These are phyloP conservation scores for Cryptus armator DNA, from an alignment of 2,888 invertebrate genomes.

Conservation along the genomic window DNA sequence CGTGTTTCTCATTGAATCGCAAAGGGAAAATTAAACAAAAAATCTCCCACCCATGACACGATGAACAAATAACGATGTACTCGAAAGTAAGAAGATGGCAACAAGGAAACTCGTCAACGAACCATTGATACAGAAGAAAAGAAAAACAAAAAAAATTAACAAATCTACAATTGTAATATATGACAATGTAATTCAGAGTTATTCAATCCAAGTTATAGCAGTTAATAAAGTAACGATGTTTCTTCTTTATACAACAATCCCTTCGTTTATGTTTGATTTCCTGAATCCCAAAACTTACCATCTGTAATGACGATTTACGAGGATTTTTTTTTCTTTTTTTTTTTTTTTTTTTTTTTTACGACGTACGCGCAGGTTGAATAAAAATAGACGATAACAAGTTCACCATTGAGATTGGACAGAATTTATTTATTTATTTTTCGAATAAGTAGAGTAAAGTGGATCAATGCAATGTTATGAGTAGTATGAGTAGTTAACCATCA, in stretches of 20 bases:
- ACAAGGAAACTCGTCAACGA: conserved; percentile 59
- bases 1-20: conserved; percentile 27
- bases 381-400: conserved; percentile 36
- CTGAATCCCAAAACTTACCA: conserved; percentile 6
- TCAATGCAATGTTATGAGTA: conserved; percentile 85
- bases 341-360: not conserved
- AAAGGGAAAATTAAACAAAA: not conserved
- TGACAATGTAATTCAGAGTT: conserved; percentile 76
- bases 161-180: conserved; percentile 75
- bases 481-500: conserved; percentile 84
- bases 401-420: conserved; percentile 82
- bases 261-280: not conserved
- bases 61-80: conserved; percentile 55
- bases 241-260: conserved; percentile 72
- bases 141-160: conserved; percentile 36
- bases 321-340: not conserved
- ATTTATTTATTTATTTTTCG: conserved; percentile 84
- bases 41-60: conserved; percentile 56
- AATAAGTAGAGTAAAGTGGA: conserved; percentile 84
- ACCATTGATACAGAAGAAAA: conserved; percentile 37
- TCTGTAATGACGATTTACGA: too few relatives aligned
- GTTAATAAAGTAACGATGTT: conserved; percentile 79
- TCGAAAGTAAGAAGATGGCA: conserved; percentile 50
- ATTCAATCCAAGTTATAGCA: conserved; percentile 76
- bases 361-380: not conserved